Base-by-base conservation (phyloP, 1,140 invertebrate species). In the Olivierus martensii region DNA sequence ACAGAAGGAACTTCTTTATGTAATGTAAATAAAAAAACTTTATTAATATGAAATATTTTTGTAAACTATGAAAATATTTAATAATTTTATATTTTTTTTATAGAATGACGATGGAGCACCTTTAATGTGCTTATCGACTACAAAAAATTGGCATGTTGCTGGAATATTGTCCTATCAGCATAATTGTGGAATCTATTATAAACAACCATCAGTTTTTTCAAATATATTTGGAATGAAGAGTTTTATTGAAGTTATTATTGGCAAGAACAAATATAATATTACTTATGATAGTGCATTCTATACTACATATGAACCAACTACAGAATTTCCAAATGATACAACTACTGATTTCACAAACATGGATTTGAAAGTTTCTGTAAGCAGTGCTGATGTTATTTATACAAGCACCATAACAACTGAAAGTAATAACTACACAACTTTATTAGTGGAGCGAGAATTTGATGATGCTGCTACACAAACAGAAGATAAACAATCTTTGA, bases 91-190 rank as follows among this genome's bases (percentile, higher is more conserved):
- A 28, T 28, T 28, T 28, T 28, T 28, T 28, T 28, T 28, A 4
- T 28, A 80, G 79, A 78, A 78, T 59, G 77, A 79, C 61, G 75
- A 78, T 67, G 78, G 78, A 42, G 75, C 77, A 9, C 77, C 78
- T 15, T 59, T 80, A 37, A 78, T 80, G 73, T 80, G 79, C 57
- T 68, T 73, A 55, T 75, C 66, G 35, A 47, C 47, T 12, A 55
- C 53, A 39, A 46, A 55, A 19, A 54, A 52, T n/a, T 61, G 59
- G 59, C 54, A 53, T 43, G 18, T 61, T 17, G 59, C 53, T 17
- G 59, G 59, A 10, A 51, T 56, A 21, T 36, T 61, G 7, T 46
- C 51, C 6, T 61, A 59, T 42, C 49, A 55, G 19, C 36, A 50
- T 17, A 46, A 41, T n/a, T 51, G 59, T 46, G 54, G 49, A 7